Base-by-base conservation (phyloP, 2,888 invertebrate genomes). In the Lasioglossum marginatum region DNA sequence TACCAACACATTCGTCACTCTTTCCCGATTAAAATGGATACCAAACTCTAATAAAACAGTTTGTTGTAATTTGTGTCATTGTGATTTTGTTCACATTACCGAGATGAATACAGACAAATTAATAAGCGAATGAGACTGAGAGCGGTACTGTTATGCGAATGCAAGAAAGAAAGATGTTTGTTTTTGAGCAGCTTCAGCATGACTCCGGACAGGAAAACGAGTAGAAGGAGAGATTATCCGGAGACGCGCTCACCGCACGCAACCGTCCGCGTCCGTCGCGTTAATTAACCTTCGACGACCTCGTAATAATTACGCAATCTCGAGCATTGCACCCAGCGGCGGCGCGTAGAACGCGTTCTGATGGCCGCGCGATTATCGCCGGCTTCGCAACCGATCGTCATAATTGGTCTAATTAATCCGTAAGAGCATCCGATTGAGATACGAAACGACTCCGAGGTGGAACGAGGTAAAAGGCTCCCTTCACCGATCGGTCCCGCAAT, bases 211-310 rank as follows among this genome's bases (percentile, higher is more conserved):
- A 52, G 16, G 23, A 23, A 43, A 16, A 43, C 19, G 40, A 16
- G 4, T 16, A 23, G 23, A 40, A 48, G 19, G 14, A 12, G 57
- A 27, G 19, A 3, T 43, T 31, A 27, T 16, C 60, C n/a, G 2
- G 31, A 37, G 73, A 66, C 52, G 48, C 34, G 0, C 14, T 23
- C 19, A 63, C 63, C 82, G 72, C 66, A 52, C 37, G 19, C 66
- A 76, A 37, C 75, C 23, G 79, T 70, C 63, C 82, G 83, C 19
- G 79, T 73, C 63, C 82, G 83, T 23, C 57, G 66, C 68, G 86
- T 82, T 84, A 86, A 89, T 90, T 90, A 89, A 89, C 85, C 89
- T 90, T 89, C 82, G 81, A 81, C 57, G 84, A 79, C 75, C 74
- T 80, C 75, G 82, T 81, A 85, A 87, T 85, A 82, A 90, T 90